Percentiles rank a stretch among this genome's conserved stretches.
phyloP scores from a whole-genome alignment of 2,797 vertebrate species.

The Luscinia megarhynchos region DNA sequence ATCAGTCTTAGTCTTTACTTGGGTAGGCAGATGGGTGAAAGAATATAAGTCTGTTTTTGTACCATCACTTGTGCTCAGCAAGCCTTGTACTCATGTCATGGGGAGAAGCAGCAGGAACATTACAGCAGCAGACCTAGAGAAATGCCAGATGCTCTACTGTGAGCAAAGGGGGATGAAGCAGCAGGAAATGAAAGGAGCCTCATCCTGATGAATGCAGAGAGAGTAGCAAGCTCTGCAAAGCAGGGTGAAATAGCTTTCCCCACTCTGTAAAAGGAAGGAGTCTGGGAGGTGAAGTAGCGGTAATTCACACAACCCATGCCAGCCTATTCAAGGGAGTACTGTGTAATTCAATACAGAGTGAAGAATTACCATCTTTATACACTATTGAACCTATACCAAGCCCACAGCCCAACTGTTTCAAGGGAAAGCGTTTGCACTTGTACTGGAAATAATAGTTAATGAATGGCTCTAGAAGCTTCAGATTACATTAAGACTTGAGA shows the following conservation, averaged over 20 bases:
- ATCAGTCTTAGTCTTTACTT: background rate
- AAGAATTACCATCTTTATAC: background rate
- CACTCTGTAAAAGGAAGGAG: background rate
- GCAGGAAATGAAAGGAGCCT: constrained; percentile 18
- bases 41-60: background rate
- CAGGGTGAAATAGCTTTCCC: background rate
- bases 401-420: background rate
- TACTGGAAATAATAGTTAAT: background rate
- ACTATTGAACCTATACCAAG: background rate
- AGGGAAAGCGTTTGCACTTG: background rate
- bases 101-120: constrained; percentile 28
- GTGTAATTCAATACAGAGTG: background rate
- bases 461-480: background rate
- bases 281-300: background rate
- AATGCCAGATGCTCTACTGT: constrained; percentile 50
- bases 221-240: background rate
- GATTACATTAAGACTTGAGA: background rate
- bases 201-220: background rate
- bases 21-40: constrained; percentile 26
- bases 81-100: background rate
- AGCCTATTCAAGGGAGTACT: background rate
- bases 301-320: background rate
- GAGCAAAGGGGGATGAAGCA: background rate
- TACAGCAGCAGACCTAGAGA: constrained; percentile 24
- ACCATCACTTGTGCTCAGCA: background rate